Percentiles rank a stretch among this genome's conserved stretches.
phyloP scores from a whole-genome alignment of 1,140 invertebrate species.

The Neodiprion fabricii region DNA sequence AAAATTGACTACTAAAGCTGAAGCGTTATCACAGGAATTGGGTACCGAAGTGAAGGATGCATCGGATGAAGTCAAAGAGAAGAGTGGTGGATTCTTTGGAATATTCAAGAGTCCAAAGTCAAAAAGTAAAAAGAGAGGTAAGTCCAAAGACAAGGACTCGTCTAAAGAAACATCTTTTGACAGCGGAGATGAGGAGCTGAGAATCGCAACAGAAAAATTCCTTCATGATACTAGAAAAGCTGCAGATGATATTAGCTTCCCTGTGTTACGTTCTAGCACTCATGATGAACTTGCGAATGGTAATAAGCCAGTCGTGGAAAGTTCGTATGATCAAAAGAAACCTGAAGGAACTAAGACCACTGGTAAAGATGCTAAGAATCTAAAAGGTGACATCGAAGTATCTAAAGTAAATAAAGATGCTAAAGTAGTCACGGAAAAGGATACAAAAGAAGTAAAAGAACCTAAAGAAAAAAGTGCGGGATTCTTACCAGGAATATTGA shows the following conservation, averaged over 20 bases:
- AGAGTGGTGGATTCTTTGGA: slow-evolving; percentile 46
- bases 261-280: too few relatives aligned
- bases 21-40: background rate
- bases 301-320: too few relatives aligned
- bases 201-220: slow-evolving; percentile 38
- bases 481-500: slow-evolving; percentile 38
- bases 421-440: slow-evolving; percentile 5
- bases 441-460: slow-evolving; percentile 8
- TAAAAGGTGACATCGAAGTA: slow-evolving; percentile 12
- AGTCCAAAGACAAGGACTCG: slow-evolving; percentile 44
- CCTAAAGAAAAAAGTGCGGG: slow-evolving; percentile 35
- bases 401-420: slow-evolving; percentile 19
- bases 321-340: background rate
- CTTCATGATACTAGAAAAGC: slow-evolving; percentile 41
- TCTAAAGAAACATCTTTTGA: slow-evolving; percentile 49
- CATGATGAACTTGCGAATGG: background rate
- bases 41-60: background rate
- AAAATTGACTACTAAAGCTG: background rate
- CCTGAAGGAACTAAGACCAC: background rate
- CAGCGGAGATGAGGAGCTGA: slow-evolving; percentile 51
- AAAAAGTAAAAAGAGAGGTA: slow-evolving; percentile 44
- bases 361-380: slow-evolving; percentile 15
- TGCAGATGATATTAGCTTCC: slow-evolving; percentile 16
- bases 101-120: slow-evolving; percentile 54
- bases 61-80: slow-evolving; percentile 32